phyloP scores from a whole-genome alignment of 1,140 invertebrate species.

The Eupristina koningsbergeri region DNA sequence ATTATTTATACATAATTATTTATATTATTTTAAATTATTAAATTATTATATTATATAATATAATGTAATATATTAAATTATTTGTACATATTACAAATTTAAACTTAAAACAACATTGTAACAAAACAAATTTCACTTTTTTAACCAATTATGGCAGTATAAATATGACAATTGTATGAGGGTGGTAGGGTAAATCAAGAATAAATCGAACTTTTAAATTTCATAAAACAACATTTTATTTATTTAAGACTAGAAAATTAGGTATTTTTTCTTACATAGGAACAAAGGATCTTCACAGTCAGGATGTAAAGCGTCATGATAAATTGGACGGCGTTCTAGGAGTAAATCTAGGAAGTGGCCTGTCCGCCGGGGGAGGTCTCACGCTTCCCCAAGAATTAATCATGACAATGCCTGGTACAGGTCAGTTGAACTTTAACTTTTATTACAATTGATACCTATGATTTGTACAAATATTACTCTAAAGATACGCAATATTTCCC shows the following conservation, averaged over 20 bases:
- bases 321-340: slow-evolving; percentile 72
- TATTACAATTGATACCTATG: not conserved
- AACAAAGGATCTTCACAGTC: slow-evolving; percentile 69
- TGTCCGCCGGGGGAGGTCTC: slow-evolving; percentile 68
- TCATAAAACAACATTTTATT: not conserved
- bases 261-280: slow-evolving; percentile 58
- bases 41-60: no score
- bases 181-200: no score
- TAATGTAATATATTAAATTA: no score
- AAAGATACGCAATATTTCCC: not conserved
- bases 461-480: not conserved
- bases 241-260: not conserved
- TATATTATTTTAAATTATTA: no score
- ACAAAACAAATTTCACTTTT: no score
- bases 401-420: slow-evolving; percentile 68
- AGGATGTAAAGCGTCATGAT: slow-evolving; percentile 71
- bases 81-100: no score
- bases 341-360: slow-evolving; percentile 68
- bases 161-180: no score
- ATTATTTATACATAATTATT: no score
- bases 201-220: no score
- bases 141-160: no score
- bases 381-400: slow-evolving; percentile 71
- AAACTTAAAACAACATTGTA: no score
- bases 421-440: slow-evolving; percentile 5